Evolutionary conservation across 2,797 vertebrate species (phyloP).

Genomic region (Microcaecilia unicolor): DNA sequence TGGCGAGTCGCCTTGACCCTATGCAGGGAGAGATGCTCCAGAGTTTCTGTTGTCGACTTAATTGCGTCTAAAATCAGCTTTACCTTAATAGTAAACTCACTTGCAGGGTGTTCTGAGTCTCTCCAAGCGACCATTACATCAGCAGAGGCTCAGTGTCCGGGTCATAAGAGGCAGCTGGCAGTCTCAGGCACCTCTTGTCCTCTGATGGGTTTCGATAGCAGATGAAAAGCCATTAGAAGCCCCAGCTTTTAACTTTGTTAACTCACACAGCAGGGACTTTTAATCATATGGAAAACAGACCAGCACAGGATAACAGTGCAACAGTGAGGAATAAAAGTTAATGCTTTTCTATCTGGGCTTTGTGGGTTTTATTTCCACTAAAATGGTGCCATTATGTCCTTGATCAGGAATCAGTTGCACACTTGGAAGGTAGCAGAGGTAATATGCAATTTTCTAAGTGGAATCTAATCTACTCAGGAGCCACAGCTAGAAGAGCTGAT

Average conservation of each 20-base stretch:
- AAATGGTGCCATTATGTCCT: too few species aligned
- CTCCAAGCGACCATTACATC: conserved; percentile 5
- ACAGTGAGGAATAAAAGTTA: too few species aligned
- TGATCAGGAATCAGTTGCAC: too few species aligned
- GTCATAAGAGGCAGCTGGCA: conserved; percentile 17
- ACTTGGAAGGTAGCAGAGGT: too few species aligned
- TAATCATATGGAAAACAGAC: background rate
- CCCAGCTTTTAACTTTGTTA: background rate
- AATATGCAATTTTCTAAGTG: too few species aligned
- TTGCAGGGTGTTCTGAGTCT: background rate
- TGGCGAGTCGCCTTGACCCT: background rate
- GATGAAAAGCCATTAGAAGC: background rate
- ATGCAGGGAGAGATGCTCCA: conserved; percentile 1
- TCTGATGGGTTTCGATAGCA: conserved; percentile 5
- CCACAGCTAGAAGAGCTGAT: too few species aligned
- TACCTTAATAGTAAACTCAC: background rate
- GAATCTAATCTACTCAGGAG: too few species aligned
- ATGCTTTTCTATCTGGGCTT: too few species aligned
- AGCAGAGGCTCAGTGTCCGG: background rate
- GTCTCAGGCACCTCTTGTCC: conserved; percentile 3
- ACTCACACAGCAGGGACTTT: background rate
- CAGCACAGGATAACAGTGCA: background rate
- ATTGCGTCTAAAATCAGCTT: background rate
- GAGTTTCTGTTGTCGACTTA: background rate
- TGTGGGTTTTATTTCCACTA: too few species aligned